Evolutionary conservation across 2,888 invertebrate species (phyloP).

Genomic region (Leptodirus hochenwartii): DNA sequence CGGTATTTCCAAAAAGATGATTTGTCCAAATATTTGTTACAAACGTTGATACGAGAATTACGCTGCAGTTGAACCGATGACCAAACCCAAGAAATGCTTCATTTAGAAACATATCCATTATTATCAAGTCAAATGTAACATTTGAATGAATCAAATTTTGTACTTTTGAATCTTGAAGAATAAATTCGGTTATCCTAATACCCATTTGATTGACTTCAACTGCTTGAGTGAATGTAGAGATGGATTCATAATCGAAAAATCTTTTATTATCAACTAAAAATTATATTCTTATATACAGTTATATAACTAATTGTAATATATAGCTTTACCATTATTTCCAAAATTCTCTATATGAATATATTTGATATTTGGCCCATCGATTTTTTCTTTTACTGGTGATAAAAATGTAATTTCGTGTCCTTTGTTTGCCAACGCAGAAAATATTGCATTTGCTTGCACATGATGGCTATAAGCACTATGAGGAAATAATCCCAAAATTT

Average conservation of each 20-base stretch:
- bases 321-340: conserved; percentile 12
- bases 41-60: conserved; percentile 14
- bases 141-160: conserved; percentile 16
- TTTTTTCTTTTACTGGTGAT: conserved; percentile 17
- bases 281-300: neutral
- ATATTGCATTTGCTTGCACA: no score
- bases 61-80: conserved; percentile 15
- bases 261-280: conserved; percentile 8
- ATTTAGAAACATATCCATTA: conserved; percentile 18
- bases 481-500: no score
- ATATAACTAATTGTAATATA: conserved; percentile 5
- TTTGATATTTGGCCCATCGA: conserved; percentile 24
- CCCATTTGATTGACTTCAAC: conserved; percentile 9
- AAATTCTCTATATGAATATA: conserved; percentile 19
- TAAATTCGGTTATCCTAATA: conserved; percentile 8
- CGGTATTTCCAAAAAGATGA: conserved; percentile 16
- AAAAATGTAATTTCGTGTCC: conserved; percentile 28
- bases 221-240: conserved; percentile 9
- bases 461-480: no score
- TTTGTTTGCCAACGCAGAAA: conserved; percentile 17
- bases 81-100: conserved; percentile 16
- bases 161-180: conserved; percentile 14
- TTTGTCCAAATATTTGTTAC: conserved; percentile 14
- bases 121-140: conserved; percentile 18
- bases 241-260: conserved; percentile 10